A percentile compares a stretch with the other conserved stretches of the same genome.
Evolutionary conservation across 2,113 vertebrate species (phyloP).

Genomic region (Tonatia bakeri): DNA sequence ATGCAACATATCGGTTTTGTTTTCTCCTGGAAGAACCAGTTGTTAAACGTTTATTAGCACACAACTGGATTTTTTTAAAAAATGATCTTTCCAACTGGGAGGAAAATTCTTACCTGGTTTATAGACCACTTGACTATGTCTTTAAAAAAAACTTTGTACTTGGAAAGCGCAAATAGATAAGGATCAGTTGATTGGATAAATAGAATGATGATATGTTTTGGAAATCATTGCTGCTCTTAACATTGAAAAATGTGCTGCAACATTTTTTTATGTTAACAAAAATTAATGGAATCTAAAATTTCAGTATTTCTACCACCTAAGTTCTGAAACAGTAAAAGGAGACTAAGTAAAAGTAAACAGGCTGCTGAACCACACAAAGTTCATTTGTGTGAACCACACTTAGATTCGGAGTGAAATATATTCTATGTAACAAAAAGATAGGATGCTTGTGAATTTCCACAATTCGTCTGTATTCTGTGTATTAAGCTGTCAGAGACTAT

Average conservation of each 20-base stretch:
- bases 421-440: constrained; percentile 39
- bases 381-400: background rate
- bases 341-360: too few relatives aligned
- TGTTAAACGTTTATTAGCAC: background rate
- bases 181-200: background rate
- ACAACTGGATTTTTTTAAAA: background rate
- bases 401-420: background rate
- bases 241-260: constrained; percentile 64
- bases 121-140: background rate
- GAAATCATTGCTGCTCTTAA: background rate
- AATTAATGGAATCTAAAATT: constrained; percentile 65
- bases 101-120: background rate
- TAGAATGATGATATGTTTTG: background rate
- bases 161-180: background rate
- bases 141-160: background rate
- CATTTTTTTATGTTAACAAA: constrained; percentile 64
- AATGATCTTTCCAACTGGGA: background rate
- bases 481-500: constrained; percentile 97
- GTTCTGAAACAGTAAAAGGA: constrained; percentile 42
- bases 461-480: constrained; percentile 87
- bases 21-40: background rate
- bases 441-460: constrained; percentile 69
- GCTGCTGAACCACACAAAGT: background rate
- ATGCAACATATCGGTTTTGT: background rate
- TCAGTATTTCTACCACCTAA: constrained; percentile 33